Conservation (phyloP, 2,113 vertebrate species). For the Heterotis niloticus region DNA sequence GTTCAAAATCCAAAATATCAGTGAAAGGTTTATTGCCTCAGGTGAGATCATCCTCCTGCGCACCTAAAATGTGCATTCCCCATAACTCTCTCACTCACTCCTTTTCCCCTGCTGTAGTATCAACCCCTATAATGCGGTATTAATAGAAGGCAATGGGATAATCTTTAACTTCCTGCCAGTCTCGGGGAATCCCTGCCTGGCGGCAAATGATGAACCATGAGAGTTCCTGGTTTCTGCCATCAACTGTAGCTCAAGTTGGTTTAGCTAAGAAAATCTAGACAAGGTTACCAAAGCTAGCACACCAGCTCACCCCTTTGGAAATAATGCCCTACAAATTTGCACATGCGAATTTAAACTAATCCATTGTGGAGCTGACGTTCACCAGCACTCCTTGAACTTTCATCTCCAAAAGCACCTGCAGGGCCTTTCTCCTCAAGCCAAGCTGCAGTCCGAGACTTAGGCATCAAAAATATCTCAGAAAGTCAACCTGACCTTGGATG, state of each 20-base stretch:
- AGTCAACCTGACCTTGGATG: no score
- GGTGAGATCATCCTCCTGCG: background rate
- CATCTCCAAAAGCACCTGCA: no score
- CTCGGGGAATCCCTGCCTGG: slow-evolving; percentile 31
- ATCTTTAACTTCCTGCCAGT: slow-evolving; percentile 35
- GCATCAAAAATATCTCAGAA: no score
- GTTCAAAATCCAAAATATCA: background rate
- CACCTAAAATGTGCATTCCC: slow-evolving; percentile 11
- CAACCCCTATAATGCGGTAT: slow-evolving; percentile 25
- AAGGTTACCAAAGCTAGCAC: slow-evolving; percentile 10
- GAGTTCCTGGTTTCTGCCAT: slow-evolving; percentile 9
- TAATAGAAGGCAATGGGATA: slow-evolving; percentile 32
- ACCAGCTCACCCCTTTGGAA: background rate
- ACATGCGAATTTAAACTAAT: background rate
- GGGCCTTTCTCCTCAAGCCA: background rate
- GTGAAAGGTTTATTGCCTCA: background rate
- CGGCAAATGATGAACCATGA: slow-evolving; percentile 14
- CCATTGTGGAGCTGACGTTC: slow-evolving; percentile 2
- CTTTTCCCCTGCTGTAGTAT: slow-evolving; percentile 13
- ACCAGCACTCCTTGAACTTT: background rate
- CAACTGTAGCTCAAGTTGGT: background rate
- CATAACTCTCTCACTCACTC: slow-evolving; percentile 1
- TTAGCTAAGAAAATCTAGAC: slow-evolving; percentile 26
- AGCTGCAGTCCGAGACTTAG: background rate
- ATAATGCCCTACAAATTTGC: background rate